Evolutionary conservation across 1,140 invertebrate species (phyloP).

Genomic region (Pseudoatta argentina): DNA sequence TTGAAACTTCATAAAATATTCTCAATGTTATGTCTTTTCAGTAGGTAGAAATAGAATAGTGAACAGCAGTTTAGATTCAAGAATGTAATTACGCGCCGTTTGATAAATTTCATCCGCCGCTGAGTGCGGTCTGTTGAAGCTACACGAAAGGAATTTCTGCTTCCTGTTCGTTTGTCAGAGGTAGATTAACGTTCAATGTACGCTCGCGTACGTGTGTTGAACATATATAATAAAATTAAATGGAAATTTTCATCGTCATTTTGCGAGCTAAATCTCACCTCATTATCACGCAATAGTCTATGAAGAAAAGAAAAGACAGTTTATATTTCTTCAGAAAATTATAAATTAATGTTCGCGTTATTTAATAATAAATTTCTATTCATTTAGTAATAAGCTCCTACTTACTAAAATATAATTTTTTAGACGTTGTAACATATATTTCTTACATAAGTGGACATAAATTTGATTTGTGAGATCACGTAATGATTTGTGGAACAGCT

Average conservation of each 20-base stretch:
- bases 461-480: slow-evolving; percentile 23
- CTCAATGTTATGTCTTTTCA: neutral
- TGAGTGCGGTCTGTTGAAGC: slow-evolving; percentile 27
- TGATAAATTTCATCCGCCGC: slow-evolving; percentile 41
- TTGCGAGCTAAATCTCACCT: neutral
- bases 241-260: neutral
- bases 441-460: neutral
- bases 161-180: slow-evolving; percentile 32
- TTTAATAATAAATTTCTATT: no score
- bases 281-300: neutral
- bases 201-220: neutral
- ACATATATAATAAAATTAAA: slow-evolving; percentile 26
- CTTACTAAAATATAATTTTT: neutral
- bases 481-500: slow-evolving; percentile 13
- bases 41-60: neutral
- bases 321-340: neutral
- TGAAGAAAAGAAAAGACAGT: neutral
- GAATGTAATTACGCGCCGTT: slow-evolving; percentile 46
- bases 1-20: slow-evolving; percentile 11
- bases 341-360: neutral
- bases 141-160: slow-evolving; percentile 42
- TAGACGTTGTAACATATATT: neutral
- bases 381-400: neutral
- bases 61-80: slow-evolving; percentile 38
- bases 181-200: slow-evolving; percentile 47